phyloP scores from a whole-genome alignment of 2,797 vertebrate species.

The Buceros bicornis region DNA sequence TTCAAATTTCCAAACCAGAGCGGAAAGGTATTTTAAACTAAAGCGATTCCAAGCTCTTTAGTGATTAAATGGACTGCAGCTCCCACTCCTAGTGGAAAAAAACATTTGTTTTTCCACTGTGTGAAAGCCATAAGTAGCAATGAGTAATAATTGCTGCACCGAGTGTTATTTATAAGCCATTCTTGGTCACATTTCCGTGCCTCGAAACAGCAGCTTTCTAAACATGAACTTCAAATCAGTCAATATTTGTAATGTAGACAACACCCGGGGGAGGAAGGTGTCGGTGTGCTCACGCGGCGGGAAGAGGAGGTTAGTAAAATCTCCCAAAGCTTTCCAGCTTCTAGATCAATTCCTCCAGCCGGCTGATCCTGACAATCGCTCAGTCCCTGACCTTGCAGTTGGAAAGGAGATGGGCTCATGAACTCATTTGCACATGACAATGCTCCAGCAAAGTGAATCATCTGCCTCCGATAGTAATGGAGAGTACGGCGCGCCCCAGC shows the following conservation, averaged over 20 bases:
- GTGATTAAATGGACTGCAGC: constrained; percentile 44
- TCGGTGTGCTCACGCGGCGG: not conserved
- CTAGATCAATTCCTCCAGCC: constrained; percentile 73
- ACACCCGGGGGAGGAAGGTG: constrained; percentile 51
- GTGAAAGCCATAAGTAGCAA: constrained; percentile 67
- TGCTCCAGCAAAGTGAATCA: constrained; percentile 77
- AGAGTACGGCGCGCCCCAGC: constrained; percentile 80
- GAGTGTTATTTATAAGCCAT: constrained; percentile 63
- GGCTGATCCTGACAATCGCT: constrained; percentile 77
- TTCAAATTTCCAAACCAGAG: constrained; percentile 40
- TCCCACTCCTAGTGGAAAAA: constrained; percentile 66
- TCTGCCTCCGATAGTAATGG: constrained; percentile 78
- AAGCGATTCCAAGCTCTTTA: constrained; percentile 52
- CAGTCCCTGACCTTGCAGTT: constrained; percentile 76
- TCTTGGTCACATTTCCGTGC: constrained; percentile 58
- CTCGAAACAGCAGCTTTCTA: constrained; percentile 55
- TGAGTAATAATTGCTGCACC: constrained; percentile 64
- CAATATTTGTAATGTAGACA: constrained; percentile 60
- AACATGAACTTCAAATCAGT: constrained; percentile 46
- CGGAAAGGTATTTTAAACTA: constrained; percentile 69
- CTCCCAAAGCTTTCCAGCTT: constrained; percentile 48
- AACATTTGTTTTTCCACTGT: constrained; percentile 73
- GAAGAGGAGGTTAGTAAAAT: constrained; percentile 54
- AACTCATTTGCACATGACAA: constrained; percentile 84
- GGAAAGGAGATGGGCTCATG: constrained; percentile 80